Evolutionary conservation across 2,888 invertebrate genomes (phyloP).

Genomic region (Adineta ricciae): DNA sequence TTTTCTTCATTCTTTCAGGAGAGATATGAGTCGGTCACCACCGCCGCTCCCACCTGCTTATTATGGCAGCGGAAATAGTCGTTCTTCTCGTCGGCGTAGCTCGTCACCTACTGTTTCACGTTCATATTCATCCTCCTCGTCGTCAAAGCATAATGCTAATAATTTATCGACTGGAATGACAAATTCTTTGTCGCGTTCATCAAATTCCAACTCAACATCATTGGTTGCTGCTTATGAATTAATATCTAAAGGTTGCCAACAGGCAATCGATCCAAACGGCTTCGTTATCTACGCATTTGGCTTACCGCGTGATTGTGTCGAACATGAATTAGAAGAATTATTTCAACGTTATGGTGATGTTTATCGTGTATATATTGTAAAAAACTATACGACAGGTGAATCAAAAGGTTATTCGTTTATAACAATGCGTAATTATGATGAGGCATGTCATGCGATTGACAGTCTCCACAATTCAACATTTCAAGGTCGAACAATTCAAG

Average conservation of each 20-base stretch:
- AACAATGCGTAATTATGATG: conserved; percentile 18
- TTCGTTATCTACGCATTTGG: conserved; percentile 23
- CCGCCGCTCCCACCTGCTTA: neutral
- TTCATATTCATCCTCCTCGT: neutral
- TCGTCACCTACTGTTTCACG: neutral
- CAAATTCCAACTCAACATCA: neutral
- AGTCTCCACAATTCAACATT: neutral
- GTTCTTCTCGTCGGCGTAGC: neutral
- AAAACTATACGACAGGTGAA: conserved; percentile 19
- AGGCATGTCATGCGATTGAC: neutral
- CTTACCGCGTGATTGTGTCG: conserved; percentile 17
- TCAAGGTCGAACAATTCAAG: conserved; percentile 18
- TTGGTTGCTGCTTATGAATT: neutral
- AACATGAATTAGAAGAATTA: conserved; percentile 16
- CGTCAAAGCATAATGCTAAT: neutral
- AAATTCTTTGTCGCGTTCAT: neutral
- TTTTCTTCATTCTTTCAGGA: neutral
- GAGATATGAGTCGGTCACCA: neutral
- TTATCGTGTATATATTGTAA: conserved; percentile 10
- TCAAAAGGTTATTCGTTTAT: conserved; percentile 17
- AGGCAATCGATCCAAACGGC: conserved; percentile 12
- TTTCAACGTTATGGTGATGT: conserved; percentile 6
- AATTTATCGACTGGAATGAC: neutral
- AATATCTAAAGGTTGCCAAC: neutral
- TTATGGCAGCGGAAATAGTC: neutral